Base-by-base conservation (phyloP, 2,113 vertebrate genomes). In the Rynchops niger region DNA sequence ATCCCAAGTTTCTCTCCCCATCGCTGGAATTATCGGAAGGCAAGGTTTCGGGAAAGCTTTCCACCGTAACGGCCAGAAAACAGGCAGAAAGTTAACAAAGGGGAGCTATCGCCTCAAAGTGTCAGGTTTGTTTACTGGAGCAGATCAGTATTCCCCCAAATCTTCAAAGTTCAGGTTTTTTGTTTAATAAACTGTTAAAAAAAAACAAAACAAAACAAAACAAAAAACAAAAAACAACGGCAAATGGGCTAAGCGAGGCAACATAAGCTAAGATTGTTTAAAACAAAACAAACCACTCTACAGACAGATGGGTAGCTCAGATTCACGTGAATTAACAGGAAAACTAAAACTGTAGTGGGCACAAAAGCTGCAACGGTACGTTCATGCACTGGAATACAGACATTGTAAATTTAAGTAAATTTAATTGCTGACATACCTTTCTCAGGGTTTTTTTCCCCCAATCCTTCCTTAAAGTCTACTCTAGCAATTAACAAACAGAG, bases 401-500 rank as follows among this genome's bases (percentile, higher is more conserved):
- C 82, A 63, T 34, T 15, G 62, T n/a, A 89, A 58, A 71, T 85
- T 38, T 38, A 90, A 97, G 43, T 92, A 82, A 83, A 83, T 80
- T 83, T 77, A 89, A 90, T 76, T 95, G 76, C 93, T 90, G 85
- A 96, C 95, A 71, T 92, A 96, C 87, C 70, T 97, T 96, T 93
- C 73, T 95, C 83, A 88, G 85, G 38, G 4, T 38, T 42, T 65
- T 62, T 65, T 42, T 29, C 7, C 19, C 89, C 47, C 88, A 94
- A 77, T 69, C 91, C 83, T 91, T 96, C 93, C 95, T 95, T 88
- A 89, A 91, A 95, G 88, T 90, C 96, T 97, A 96, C 94, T 96
- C 94, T 89, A 97, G 95, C 88, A 97, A 98, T 98, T 98, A 98
- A 94, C 95, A 97, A 97, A 94, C 69, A 93, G 90, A 94, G 91